A percentile compares a stretch with the other conserved stretches of the same genome.
Conservation (phyloP, 1,140 invertebrate species). For the Schlechtendalia chinensis region DNA sequence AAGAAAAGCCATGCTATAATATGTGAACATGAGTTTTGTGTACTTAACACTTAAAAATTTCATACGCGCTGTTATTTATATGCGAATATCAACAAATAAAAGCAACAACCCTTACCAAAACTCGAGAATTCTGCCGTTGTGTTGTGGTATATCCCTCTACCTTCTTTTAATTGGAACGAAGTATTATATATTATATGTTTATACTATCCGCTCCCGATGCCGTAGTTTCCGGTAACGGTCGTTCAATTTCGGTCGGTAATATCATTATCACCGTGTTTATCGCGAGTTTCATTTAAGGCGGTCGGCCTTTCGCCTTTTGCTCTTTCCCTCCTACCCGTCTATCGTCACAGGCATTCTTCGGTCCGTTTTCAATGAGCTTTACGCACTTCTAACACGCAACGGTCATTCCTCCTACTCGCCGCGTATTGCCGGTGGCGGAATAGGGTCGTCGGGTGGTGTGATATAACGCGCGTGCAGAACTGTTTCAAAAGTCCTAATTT, state of each 20-base stretch:
- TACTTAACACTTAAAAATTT: slow-evolving; percentile 2
- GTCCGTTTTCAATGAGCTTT: slow-evolving; percentile 39
- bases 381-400: not conserved
- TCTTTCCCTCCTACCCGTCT: too few relatives aligned
- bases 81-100: not conserved
- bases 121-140: too few relatives aligned
- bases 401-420: not conserved
- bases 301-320: not conserved
- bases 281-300: slow-evolving; percentile 38
- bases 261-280: slow-evolving; percentile 38
- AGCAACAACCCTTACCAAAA: not conserved
- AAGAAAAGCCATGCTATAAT: too few relatives aligned
- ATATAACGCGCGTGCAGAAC: not conserved
- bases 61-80: not conserved
- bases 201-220: not conserved
- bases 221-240: slow-evolving; percentile 6
- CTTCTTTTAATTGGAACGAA: slow-evolving; percentile 20
- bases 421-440: too few relatives aligned
- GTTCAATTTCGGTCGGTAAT: slow-evolving; percentile 27
- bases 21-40: not conserved
- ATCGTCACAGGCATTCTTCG: not conserved
- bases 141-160: not conserved
- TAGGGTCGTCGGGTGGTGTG: not conserved
- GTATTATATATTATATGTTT: too few relatives aligned
- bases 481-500: slow-evolving; percentile 40